Evolutionary conservation across 2,888 invertebrate species (phyloP), one percentile per base, ranked within the genome.

Genomic region (Atethmia centrago): DNA sequence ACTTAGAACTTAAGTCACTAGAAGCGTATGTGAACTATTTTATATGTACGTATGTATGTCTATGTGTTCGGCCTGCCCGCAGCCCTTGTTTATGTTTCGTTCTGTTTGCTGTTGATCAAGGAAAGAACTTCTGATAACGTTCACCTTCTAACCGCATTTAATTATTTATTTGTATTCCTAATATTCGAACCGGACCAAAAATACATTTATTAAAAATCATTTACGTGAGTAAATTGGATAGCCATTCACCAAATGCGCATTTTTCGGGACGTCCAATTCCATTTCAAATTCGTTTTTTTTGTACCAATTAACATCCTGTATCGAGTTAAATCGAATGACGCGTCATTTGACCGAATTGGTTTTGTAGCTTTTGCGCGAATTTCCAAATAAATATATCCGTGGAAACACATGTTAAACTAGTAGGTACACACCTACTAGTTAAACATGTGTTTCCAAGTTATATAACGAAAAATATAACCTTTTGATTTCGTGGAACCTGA

Each of bases 241-340:
- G 45, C 53, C 69, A 65, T 83, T 82, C 61, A 47, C 5, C 45
- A 75, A 80, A 80, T 84, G 47, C 58, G 53, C 21, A 66, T 75
- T 86, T 85, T 74, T 79, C 36, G 55, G 59, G 16, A 71, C 42
- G 51, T 70, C 45, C 65, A 36, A 71, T 82, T 77, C 66, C 71
- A 82, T 79, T 82, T 79, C 47, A 77, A 84, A 86, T 77, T 79
- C 79, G 70, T 78, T 86, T 81, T 66, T 82, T 86, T 76, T 74
- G 40, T 79, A 67, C 73, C 87, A 82, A 85, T 85, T 86, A 86
- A 84, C 79, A 84, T 86, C 67, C 79, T 82, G 86, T 84, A 84
- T 82, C 74, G 71, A 75, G 49, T 86, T 86, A 85, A 84, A 86
- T 84, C 82, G 87, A 84, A 82, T 77, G 85, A 86, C 82, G 73